phyloP scores from a whole-genome alignment of 2,888 invertebrate species.

The Drosophila fungiperda region DNA sequence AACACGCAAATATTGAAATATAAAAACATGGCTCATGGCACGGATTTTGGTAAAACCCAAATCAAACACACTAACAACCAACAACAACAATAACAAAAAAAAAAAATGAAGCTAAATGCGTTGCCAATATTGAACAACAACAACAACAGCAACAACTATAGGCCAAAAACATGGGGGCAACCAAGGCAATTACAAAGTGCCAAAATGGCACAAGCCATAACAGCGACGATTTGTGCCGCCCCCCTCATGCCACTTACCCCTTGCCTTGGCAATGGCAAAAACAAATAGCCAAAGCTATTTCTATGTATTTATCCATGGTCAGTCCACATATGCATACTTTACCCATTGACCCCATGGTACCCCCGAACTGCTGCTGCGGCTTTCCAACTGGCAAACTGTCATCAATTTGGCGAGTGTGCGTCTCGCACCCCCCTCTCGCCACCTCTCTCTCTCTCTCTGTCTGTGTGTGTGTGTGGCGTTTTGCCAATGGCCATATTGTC shows the following conservation, averaged over 20 bases:
- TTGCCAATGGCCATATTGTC: constrained; percentile 81
- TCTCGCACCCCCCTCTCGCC: background rate
- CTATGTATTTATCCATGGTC: constrained; percentile 76
- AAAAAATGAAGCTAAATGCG: constrained; percentile 58
- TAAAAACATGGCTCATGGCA: constrained; percentile 70
- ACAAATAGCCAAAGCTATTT: constrained; percentile 77
- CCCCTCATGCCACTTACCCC: constrained; percentile 9
- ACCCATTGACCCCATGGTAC: constrained; percentile 38
- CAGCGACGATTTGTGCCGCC: constrained; percentile 51
- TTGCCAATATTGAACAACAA: constrained; percentile 56
- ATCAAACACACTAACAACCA: constrained; percentile 32
- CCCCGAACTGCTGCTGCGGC: constrained; percentile 58
- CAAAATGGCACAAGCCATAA: constrained; percentile 80
- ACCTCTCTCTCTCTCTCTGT: background rate
- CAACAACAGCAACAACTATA: constrained; percentile 45
- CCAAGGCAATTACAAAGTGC: constrained; percentile 79
- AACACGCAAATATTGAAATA: constrained; percentile 69
- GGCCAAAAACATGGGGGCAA: constrained; percentile 71
- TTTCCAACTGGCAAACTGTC: constrained; percentile 81
- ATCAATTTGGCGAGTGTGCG: constrained; percentile 74
- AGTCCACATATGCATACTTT: constrained; percentile 68
- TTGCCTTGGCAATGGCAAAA: constrained; percentile 60
- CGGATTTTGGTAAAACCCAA: constrained; percentile 62
- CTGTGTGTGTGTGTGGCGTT: constrained; percentile 52
- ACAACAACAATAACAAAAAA: constrained; percentile 36